Conservation (phyloP, 2,888 invertebrate genomes). For the Oxytorus armatus region DNA sequence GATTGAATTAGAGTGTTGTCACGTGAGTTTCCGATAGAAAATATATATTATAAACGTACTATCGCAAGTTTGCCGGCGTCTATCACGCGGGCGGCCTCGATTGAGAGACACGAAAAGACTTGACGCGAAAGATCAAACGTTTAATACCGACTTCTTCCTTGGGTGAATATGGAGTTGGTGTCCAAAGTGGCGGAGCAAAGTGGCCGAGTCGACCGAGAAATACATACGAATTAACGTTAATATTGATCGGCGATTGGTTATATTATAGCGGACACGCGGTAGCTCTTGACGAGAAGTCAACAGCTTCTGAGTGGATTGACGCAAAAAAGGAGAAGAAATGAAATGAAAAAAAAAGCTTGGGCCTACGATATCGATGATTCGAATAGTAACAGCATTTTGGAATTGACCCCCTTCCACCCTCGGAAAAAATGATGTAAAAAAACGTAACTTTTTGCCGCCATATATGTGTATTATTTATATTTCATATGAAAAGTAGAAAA, state of each 20-base stretch:
- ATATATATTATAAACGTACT: conserved; percentile 25
- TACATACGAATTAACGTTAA: conserved; percentile 59
- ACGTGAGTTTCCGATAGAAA: conserved; percentile 15
- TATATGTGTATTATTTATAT: too few relatives aligned
- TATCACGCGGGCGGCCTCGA: conserved; percentile 38
- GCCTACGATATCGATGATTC: background rate
- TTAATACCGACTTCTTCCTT: conserved; percentile 47
- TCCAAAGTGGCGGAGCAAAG: conserved; percentile 57
- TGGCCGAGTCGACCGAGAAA: conserved; percentile 57
- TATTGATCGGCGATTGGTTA: conserved; percentile 50
- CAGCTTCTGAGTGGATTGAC: conserved; percentile 19
- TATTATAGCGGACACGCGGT: conserved; percentile 18
- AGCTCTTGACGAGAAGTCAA: conserved; percentile 44
- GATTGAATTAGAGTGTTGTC: conserved; percentile 35
- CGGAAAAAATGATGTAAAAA: too few relatives aligned
- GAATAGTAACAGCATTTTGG: conserved; percentile 1
- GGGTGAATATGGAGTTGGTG: background rate
- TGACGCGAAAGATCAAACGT: conserved; percentile 53
- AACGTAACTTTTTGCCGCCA: too few relatives aligned
- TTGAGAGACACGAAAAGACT: conserved; percentile 42
- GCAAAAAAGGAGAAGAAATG: conserved; percentile 5
- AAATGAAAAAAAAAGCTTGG: background rate
- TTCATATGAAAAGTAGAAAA: too few relatives aligned
- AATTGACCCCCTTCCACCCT: too few relatives aligned
- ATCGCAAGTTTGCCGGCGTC: conserved; percentile 27